Evolutionary conservation across 1,140 invertebrate species (phyloP).

Genomic region (Pachyrhynchus sulphureomaculatus): DNA sequence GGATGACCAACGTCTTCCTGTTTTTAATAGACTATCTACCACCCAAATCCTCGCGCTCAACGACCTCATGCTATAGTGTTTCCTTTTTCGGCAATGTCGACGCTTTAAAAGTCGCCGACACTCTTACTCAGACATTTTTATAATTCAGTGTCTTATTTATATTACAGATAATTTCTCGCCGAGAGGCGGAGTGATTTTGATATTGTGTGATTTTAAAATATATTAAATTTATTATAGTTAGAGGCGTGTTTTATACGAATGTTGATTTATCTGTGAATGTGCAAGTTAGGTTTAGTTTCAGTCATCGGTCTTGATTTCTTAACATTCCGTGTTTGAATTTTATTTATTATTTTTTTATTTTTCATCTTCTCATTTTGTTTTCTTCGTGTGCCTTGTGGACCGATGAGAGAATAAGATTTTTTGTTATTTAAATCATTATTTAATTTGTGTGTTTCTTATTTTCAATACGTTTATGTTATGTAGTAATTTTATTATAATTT

Average conservation of each 20-base stretch:
- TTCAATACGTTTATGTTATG: constrained; percentile 52
- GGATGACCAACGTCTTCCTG: constrained; percentile 52
- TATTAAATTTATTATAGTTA: constrained; percentile 42
- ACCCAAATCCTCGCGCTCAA: constrained; percentile 44
- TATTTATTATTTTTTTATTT: constrained; percentile 45
- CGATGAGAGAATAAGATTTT: constrained; percentile 49
- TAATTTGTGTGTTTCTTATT: constrained; percentile 52
- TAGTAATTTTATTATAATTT: constrained; percentile 54
- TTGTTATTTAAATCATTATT: constrained; percentile 53
- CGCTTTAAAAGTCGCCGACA: not conserved
- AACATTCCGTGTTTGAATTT: constrained; percentile 50
- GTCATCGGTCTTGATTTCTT: constrained; percentile 50
- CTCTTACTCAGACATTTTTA: constrained; percentile 38
- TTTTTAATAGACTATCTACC: constrained; percentile 53
- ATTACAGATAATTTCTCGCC: constrained; percentile 41
- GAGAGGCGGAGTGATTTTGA: constrained; percentile 50
- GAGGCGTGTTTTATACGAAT: constrained; percentile 50
- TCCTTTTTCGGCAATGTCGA: constrained; percentile 18
- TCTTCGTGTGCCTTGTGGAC: constrained; percentile 45
- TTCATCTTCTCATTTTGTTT: constrained; percentile 35
- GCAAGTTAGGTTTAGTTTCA: constrained; percentile 48
- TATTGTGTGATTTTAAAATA: constrained; percentile 52
- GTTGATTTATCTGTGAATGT: constrained; percentile 46
- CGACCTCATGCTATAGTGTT: constrained; percentile 44
- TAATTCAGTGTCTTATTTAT: constrained; percentile 46